Evolutionary conservation across 2,888 invertebrate species (phyloP), one percentile per base, ranked within the genome.

Genomic region (Heteromurus nitidus): DNA sequence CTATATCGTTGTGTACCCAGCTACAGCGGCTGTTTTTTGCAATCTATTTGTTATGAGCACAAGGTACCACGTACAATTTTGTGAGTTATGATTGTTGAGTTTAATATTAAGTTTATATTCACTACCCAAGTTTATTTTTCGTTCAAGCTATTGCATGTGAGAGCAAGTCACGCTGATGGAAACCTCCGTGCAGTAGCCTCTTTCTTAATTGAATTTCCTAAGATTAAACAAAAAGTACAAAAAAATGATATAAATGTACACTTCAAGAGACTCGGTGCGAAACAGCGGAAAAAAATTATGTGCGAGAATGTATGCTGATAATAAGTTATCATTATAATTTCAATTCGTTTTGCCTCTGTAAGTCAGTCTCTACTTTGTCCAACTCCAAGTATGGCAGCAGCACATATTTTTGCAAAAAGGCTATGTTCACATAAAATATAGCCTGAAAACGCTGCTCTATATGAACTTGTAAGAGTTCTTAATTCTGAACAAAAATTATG

Each of bases 121-220:
- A 60, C 50, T 77, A 44, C 36, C 60, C 44, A 42, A 44, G 5
- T 64, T 44, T 65, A 11, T 62, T 31, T 31, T 62, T 58, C 28
- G 22, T 79, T 69, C 47, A 68, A 85, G 84, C 82, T 84, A 82
- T 81, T 81, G 85, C 86, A 86, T 86, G 84, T 72, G 84, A 84
- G 84, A 83, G 84, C 83, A 82, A 86, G 82, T 85, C 85, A 85
- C 84, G 85, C 86, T 83, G 83, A 86, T 84, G 84, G 84, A 86
- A 86, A 85, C 86, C 85, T 85, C 86, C 85, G 85, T 86, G 86
- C 86, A 85, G 86, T 79, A 79, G 70, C 72, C 65, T n/a, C n/a
- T 79, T 79, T 79, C 84, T 84, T 86, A 68, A 74, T 68, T 74
- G 60, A 74, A 74, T 74, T 80, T 74, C 44, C 67, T 72, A 50